Percentiles rank a stretch among this genome's conserved stretches.
These are phyloP conservation scores for Mercenaria mercenaria DNA, from an alignment of 1,140 invertebrate genomes.

Conservation along the genomic window DNA sequence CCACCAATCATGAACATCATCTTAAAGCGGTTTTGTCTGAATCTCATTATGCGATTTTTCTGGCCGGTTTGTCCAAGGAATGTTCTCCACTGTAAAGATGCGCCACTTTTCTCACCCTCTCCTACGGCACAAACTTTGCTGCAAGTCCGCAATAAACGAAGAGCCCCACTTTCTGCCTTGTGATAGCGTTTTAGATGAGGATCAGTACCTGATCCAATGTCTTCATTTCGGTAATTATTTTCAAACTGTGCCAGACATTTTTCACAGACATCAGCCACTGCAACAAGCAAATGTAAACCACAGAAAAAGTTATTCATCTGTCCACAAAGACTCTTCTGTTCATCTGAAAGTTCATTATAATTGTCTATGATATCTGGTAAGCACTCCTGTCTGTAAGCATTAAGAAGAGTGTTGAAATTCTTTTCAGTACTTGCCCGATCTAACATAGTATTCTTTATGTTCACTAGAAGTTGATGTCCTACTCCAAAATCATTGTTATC, in stretches of 20 bases:
- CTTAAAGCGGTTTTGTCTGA: slow-evolving; percentile 64
- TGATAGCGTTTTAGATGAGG: slow-evolving; percentile 1
- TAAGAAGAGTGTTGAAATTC: slow-evolving; percentile 45
- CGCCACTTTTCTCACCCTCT: slow-evolving; percentile 64
- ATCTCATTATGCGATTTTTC: slow-evolving; percentile 31
- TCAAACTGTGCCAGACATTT: slow-evolving; percentile 8
- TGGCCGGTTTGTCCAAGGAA: not conserved
- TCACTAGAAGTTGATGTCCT: slow-evolving; percentile 48
- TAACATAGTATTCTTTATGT: slow-evolving; percentile 67
- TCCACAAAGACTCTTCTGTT: slow-evolving; percentile 21
- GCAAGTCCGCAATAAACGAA: slow-evolving; percentile 53
- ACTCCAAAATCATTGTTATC: not conserved
- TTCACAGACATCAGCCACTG: slow-evolving; percentile 59
- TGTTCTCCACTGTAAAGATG: slow-evolving; percentile 31
- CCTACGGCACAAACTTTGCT: slow-evolving; percentile 59
- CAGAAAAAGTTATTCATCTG: slow-evolving; percentile 44
- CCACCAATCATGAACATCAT: slow-evolving; percentile 56
- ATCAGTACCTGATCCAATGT: slow-evolving; percentile 4
- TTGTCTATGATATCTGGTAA: slow-evolving; percentile 49
- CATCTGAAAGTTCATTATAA: slow-evolving; percentile 18
- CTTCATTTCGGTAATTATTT: not conserved
- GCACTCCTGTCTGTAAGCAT: slow-evolving; percentile 52
- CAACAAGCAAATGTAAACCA: slow-evolving; percentile 56
- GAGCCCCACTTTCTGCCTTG: slow-evolving; percentile 53
- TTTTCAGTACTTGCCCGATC: slow-evolving; percentile 63